These are phyloP conservation scores for Halcyon senegalensis DNA, from an alignment of 2,113 vertebrate genomes.

Conservation along the genomic window DNA sequence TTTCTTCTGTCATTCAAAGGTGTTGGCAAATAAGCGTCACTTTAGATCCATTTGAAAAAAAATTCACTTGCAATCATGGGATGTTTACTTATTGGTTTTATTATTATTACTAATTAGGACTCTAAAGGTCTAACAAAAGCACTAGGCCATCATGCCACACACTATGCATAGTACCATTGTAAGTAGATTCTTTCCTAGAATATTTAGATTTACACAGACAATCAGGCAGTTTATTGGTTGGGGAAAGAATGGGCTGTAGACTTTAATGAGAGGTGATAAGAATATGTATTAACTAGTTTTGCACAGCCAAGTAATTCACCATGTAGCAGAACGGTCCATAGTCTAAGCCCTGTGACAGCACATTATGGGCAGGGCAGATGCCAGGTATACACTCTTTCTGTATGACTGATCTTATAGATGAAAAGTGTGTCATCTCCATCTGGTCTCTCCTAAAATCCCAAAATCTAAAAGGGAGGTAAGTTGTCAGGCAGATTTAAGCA, in stretches of 20 bases:
- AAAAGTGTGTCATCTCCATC: neutral
- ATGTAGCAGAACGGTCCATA: fast-evolving
- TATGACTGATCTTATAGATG: neutral
- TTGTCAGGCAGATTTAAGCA: neutral
- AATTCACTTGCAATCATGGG: neutral
- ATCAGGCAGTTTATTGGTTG: neutral
- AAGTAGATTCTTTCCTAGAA: neutral
- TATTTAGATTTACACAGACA: neutral
- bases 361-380: neutral
- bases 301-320: neutral
- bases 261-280: neutral
- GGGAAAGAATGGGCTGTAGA: neutral
- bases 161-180: neutral
- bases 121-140: neutral
- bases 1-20: slow-evolving; percentile 33
- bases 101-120: neutral
- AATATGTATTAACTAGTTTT: neutral
- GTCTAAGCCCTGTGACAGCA: neutral
- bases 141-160: neutral
- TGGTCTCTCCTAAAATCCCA: neutral
- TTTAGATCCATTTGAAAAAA: neutral
- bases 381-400: neutral
- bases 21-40: slow-evolving; percentile 21
- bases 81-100: neutral
- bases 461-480: neutral